phyloP scores from a whole-genome alignment of 2,113 vertebrate genomes.

The Amphiprion ocellaris region DNA sequence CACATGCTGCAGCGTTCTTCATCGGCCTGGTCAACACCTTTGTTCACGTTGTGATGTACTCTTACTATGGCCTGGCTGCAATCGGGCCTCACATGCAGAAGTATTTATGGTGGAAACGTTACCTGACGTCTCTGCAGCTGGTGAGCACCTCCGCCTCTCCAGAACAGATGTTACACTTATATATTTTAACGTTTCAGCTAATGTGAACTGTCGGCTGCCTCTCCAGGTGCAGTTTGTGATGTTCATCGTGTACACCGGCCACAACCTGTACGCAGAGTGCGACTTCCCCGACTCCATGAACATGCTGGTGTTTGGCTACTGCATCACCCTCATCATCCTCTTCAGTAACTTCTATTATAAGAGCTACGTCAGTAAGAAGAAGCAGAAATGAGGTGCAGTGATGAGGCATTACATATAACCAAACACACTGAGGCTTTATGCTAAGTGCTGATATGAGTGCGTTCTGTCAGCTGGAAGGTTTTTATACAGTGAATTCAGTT shows the following conservation, averaged over 20 bases:
- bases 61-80: slow-evolving; percentile 82
- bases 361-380: slow-evolving; percentile 78
- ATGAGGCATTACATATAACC: neutral
- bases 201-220: neutral
- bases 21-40: slow-evolving; percentile 85
- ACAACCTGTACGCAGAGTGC: slow-evolving; percentile 84
- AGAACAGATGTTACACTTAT: neutral
- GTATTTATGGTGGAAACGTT: slow-evolving; percentile 86
- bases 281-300: slow-evolving; percentile 83
- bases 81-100: slow-evolving; percentile 80
- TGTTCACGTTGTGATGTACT: slow-evolving; percentile 84
- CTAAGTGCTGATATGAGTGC: neutral
- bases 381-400: slow-evolving; percentile 65
- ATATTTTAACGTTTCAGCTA: neutral
- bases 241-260: slow-evolving; percentile 81
- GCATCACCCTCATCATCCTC: slow-evolving; percentile 82
- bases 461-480: neutral
- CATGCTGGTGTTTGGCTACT: slow-evolving; percentile 74
- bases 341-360: slow-evolving; percentile 84
- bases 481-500: neutral
- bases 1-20: slow-evolving; percentile 81
- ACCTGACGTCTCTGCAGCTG: slow-evolving; percentile 87
- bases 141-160: slow-evolving; percentile 66
- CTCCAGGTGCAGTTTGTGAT: slow-evolving; percentile 85
- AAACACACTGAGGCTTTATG: neutral